These are phyloP conservation scores for Dryococelus australis DNA, from an alignment of 2,888 invertebrate species.

Conservation along the genomic window DNA sequence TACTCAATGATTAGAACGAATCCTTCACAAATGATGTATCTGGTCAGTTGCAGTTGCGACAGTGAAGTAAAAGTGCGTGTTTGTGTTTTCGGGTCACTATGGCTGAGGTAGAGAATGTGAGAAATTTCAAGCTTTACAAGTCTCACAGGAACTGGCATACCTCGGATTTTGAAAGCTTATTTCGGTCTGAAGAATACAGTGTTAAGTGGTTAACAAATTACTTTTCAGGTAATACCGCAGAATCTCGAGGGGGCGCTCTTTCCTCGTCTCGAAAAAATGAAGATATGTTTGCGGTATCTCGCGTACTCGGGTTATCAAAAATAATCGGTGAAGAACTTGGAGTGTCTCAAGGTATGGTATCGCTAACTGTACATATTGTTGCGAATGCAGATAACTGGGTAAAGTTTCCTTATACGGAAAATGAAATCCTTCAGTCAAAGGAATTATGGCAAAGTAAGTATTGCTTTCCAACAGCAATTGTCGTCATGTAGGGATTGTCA, in stretches of 20 bases:
- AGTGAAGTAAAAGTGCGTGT: no score
- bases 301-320: not conserved
- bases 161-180: not conserved
- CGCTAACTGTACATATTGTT: no score
- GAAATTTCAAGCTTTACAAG: no score
- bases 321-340: not conserved
- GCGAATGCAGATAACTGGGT: no score
- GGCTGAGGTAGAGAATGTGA: no score
- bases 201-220: not conserved
- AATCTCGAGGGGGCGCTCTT: slow-evolving; percentile 20
- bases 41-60: no score
- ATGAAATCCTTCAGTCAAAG: not conserved
- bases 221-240: not conserved
- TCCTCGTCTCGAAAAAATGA: slow-evolving; percentile 7
- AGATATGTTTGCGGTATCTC: slow-evolving; percentile 23
- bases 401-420: not conserved
- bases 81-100: no score
- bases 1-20: no score
- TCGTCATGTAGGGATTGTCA: not conserved
- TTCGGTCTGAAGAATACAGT: slow-evolving; percentile 18
- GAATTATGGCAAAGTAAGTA: not conserved
- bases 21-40: no score
- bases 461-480: slow-evolving; percentile 17
- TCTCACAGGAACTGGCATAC: no score
- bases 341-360: not conserved